Conservation (phyloP, 2,888 invertebrate genomes). For the Hirtodrosophila alboralis region DNA sequence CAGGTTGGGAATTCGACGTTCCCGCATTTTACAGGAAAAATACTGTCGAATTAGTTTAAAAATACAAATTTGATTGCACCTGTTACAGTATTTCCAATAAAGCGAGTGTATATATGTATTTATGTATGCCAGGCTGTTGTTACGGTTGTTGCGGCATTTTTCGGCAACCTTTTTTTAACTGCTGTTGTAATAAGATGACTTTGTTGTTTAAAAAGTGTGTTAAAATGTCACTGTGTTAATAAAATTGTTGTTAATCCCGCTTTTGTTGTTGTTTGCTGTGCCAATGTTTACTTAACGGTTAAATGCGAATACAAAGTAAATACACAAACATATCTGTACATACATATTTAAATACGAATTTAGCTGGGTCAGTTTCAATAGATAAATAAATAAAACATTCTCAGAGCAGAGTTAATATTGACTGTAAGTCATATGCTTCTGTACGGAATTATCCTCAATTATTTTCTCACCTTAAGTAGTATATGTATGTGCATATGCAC, state of each 20-base stretch:
- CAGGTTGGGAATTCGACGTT: too few species aligned
- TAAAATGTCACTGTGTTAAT: slow-evolving; percentile 55
- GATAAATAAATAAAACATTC: too few species aligned
- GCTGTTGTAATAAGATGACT: slow-evolving; percentile 41
- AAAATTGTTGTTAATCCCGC: slow-evolving; percentile 25
- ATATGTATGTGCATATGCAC: too few species aligned
- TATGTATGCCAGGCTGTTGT: slow-evolving; percentile 31
- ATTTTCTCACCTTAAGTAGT: too few species aligned
- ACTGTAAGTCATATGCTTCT: too few species aligned
- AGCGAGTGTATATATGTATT: not conserved
- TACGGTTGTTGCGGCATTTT: slow-evolving; percentile 36
- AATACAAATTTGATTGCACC: slow-evolving; percentile 39
- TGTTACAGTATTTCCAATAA: slow-evolving; percentile 18
- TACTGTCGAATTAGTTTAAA: too few species aligned
- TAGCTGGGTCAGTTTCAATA: too few species aligned
- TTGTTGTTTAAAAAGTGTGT: slow-evolving; percentile 33
- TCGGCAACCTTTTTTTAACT: slow-evolving; percentile 40
- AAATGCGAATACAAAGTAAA: slow-evolving; percentile 8
- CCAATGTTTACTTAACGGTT: slow-evolving; percentile 29
- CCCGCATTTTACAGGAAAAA: too few species aligned
- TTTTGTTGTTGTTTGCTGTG: slow-evolving; percentile 22
- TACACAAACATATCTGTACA: not conserved
- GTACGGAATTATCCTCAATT: too few species aligned
- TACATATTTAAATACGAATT: not conserved
- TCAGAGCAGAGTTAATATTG: too few species aligned